Conservation (phyloP, 2,113 vertebrate species). For the Gallinago undulata region DNA sequence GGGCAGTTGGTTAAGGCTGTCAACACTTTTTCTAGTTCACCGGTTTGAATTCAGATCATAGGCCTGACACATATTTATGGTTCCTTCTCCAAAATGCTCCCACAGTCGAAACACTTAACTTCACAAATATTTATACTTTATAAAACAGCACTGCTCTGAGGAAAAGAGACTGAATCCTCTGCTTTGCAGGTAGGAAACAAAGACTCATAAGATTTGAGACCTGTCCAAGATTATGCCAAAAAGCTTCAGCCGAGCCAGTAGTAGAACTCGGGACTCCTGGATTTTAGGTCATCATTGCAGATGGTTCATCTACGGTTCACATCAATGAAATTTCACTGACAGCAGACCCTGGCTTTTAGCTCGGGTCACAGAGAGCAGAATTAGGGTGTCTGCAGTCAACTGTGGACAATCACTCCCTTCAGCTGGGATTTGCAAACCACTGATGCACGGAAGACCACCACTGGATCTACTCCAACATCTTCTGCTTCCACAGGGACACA, state of each 20-base stretch:
- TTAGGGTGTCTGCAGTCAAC: not conserved
- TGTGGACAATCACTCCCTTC: not conserved
- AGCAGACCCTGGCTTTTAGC: not conserved
- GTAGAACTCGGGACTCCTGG: not conserved
- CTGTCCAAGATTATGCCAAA: not conserved
- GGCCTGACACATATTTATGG: conserved; percentile 35
- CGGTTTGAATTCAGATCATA: conserved; percentile 25
- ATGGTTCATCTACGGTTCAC: not conserved
- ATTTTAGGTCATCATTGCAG: not conserved
- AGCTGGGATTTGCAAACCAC: not conserved
- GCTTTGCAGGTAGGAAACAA: not conserved
- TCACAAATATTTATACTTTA: conserved; percentile 5
- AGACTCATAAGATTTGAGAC: not conserved
- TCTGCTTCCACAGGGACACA: not conserved
- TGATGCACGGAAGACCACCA: not conserved
- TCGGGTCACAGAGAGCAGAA: not conserved
- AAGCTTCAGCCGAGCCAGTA: not conserved
- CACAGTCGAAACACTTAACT: not conserved
- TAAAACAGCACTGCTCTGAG: not conserved
- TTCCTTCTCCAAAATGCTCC: not conserved
- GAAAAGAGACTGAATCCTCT: not conserved
- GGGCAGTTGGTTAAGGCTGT: conserved; percentile 47
- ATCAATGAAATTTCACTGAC: not conserved
- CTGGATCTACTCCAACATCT: not conserved
- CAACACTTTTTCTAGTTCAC: conserved; percentile 54